Base-by-base conservation (phyloP, 2,888 invertebrate species). In the Odontothrips loti region DNA sequence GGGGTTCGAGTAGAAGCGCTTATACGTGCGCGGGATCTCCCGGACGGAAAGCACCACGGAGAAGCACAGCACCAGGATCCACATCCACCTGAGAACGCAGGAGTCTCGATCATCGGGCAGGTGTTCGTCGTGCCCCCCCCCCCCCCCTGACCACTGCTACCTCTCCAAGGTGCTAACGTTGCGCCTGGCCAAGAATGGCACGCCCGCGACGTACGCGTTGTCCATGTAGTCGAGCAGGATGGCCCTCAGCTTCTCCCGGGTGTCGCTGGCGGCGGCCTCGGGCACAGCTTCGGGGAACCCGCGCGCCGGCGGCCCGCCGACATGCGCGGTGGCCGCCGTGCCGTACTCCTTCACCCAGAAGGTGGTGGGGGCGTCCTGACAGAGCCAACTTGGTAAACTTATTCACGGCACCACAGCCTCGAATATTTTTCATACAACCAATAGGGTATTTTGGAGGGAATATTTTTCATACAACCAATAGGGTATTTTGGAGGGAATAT, bases 191-290 rank as follows among this genome's bases (percentile, higher is more conserved):
- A 27, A 11, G 23, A 75, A 11, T 11, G 27, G 4, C 68, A 75
- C 68, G 27, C 68, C 68, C 23, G 27, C n/a, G 68, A 75, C 10
- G 68, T 75, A 75, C 27, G 68, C 68, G 68, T 75, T 75, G 68
- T 75, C 68, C 68, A 75, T 8, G 68, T 11, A 75, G 23, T 75
- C 68, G 27, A 12, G 9, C 6, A 27, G 23, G 68, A 75, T 27
- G 68, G 9, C 68, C 1, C 12, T 8, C 27, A 75, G 23, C 10
- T 27, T n/a, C 27, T 75, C 23, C 11, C 68, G 68, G 68, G 68
- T 75, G 68, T 27, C 58, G 58, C 34, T 6, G 58, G 58, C 15
- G 58, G 58, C 20, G 51, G 51, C 51, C 51, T 58, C 58, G 58
- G 3, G 4, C 6, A 6, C 20, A 10, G 3, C 51, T 1, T 51